Percentiles rank a stretch among this genome's conserved stretches.
phyloP scores from a whole-genome alignment of 2,113 vertebrate genomes.

The Vombatus ursinus region DNA sequence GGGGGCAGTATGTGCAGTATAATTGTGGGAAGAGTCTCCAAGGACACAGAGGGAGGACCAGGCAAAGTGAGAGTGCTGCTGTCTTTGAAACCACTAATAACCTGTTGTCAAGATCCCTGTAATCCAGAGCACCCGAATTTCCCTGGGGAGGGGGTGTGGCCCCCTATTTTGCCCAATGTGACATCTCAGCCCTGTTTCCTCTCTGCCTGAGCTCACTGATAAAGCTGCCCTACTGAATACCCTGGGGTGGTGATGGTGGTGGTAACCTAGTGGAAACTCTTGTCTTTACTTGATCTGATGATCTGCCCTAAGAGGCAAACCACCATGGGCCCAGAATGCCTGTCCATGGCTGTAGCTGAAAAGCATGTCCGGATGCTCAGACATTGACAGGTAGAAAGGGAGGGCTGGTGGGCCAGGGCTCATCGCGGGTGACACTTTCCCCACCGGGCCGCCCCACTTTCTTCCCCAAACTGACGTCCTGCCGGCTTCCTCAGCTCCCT shows the following conservation, averaged over 20 bases:
- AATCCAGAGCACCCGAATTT: background rate
- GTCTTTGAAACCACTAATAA: conserved; percentile 14
- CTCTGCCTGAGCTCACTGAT: background rate
- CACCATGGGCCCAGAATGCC: background rate
- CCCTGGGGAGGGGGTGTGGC: background rate
- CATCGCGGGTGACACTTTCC: background rate
- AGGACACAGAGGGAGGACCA: background rate
- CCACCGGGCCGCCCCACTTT: background rate
- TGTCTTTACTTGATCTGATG: background rate
- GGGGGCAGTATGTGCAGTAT: too few relatives aligned
- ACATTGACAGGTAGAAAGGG: background rate
- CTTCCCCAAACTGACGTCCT: background rate
- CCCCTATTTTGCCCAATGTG: background rate
- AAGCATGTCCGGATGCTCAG: background rate
- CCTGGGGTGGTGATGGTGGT: background rate
- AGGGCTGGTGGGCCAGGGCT: background rate
- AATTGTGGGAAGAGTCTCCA: background rate
- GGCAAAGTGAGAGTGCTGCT: background rate
- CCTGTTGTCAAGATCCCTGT: background rate
- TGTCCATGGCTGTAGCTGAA: background rate
- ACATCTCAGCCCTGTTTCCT: background rate
- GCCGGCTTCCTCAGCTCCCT: conserved; percentile 29
- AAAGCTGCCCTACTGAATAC: background rate
- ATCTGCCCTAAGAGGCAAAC: background rate
- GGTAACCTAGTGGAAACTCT: background rate